A percentile compares a stretch with the other conserved stretches of the same genome.
phyloP scores from a whole-genome alignment of 2,888 invertebrate genomes.

The Eristalinus sepulchralis region DNA sequence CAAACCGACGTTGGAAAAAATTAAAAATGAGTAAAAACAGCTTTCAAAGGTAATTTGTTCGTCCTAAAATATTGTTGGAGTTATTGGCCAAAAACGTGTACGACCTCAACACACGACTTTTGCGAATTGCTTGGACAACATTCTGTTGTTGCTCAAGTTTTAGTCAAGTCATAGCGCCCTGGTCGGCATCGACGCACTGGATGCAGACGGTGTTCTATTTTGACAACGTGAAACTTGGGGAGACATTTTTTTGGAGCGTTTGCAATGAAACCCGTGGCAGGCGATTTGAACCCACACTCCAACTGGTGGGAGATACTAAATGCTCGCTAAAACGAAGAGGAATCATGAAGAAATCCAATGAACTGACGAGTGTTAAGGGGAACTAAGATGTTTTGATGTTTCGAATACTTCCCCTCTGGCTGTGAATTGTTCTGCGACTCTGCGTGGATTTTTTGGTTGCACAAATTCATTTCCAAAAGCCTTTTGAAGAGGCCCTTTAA shows the following conservation, averaged over 20 bases:
- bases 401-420: not conserved
- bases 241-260: constrained; percentile 94
- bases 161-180: constrained; percentile 97
- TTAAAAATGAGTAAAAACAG: too few relatives aligned
- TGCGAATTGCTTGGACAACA: too few relatives aligned
- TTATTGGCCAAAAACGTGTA: too few relatives aligned
- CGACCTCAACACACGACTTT: too few relatives aligned
- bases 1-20: too few relatives aligned
- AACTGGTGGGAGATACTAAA: constrained; percentile 47
- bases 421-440: too few relatives aligned
- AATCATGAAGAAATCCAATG: not conserved
- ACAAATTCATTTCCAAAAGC: too few relatives aligned
- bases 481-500: too few relatives aligned
- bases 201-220: constrained; percentile 96
- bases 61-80: too few relatives aligned
- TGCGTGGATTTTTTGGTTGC: too few relatives aligned
- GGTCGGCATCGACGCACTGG: constrained; percentile 98
- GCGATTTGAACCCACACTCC: constrained; percentile 58
- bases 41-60: too few relatives aligned
- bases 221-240: constrained; percentile 93
- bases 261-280: constrained; percentile 83
- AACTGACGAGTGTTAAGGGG: not conserved
- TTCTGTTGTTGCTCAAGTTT: too few relatives aligned
- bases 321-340: constrained; percentile 38
- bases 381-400: not conserved